Evolutionary conservation across 2,888 invertebrate genomes (phyloP).

Genomic region (Eustalomyia histrio): DNA sequence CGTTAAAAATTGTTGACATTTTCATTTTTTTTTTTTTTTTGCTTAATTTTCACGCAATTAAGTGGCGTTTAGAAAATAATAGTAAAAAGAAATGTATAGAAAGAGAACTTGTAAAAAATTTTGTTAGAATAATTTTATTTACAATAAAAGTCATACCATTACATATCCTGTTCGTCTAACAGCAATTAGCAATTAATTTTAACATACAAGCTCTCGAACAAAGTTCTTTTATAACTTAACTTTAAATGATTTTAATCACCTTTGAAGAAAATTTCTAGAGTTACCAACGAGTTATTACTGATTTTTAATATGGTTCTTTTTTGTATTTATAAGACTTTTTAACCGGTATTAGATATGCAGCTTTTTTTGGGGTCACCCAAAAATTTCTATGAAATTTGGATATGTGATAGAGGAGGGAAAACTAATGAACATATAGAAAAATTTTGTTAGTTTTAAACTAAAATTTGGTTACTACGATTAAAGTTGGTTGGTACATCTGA

Average conservation of each 20-base stretch:
- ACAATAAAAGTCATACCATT: constrained; percentile 49
- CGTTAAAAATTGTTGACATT: constrained; percentile 43
- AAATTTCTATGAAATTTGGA: too few species aligned
- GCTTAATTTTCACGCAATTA: constrained; percentile 53
- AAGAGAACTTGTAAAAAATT: neutral
- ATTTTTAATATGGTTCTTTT: too few species aligned
- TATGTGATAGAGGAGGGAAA: too few species aligned
- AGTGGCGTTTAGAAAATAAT: constrained; percentile 58
- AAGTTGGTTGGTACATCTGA: too few species aligned
- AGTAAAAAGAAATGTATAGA: neutral
- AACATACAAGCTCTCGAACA: constrained; percentile 9
- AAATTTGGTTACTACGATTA: too few species aligned
- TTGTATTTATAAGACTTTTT: too few species aligned
- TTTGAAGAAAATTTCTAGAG: constrained; percentile 3
- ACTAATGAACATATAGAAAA: too few species aligned
- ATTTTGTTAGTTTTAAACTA: too few species aligned
- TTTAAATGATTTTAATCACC: constrained; percentile 27
- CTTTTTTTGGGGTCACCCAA: too few species aligned
- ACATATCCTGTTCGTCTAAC: constrained; percentile 51
- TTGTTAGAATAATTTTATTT: constrained; percentile 4
- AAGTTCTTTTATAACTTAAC: neutral
- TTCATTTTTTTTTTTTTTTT: too few species aligned
- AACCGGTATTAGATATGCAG: too few species aligned
- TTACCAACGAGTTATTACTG: neutral
- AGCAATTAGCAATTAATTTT: constrained; percentile 48